A percentile compares a stretch with the other conserved stretches of the same genome.
phyloP scores from a whole-genome alignment of 2,888 invertebrate species.

The Crocallis elinguaria region DNA sequence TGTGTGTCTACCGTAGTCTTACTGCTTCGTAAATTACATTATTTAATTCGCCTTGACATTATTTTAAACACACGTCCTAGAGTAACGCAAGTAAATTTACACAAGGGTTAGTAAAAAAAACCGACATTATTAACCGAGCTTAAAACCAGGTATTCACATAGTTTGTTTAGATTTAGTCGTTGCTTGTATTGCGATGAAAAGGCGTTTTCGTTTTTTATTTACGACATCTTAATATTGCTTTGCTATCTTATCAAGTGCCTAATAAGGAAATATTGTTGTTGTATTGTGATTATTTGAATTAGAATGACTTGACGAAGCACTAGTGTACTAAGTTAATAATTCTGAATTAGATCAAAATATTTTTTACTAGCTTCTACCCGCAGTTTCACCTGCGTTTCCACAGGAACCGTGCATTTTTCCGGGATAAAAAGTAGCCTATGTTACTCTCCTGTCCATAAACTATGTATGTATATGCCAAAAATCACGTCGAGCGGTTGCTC shows the following conservation, averaged over 20 bases:
- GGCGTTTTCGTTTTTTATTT: constrained; percentile 13
- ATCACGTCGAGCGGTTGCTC: too few species aligned
- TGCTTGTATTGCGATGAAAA: constrained; percentile 5
- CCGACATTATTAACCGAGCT: background rate
- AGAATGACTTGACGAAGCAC: background rate
- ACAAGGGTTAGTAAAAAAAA: background rate
- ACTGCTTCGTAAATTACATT: background rate
- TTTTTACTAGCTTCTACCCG: too few species aligned
- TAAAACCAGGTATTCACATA: constrained; percentile 8
- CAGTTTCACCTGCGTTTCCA: too few species aligned
- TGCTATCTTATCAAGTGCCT: background rate
- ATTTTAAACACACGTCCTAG: constrained; percentile 18
- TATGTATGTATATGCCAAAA: too few species aligned
- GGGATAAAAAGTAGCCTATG: too few species aligned
- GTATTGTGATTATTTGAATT: background rate
- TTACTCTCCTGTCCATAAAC: too few species aligned
- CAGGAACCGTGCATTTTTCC: too few species aligned
- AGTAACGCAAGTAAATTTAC: constrained; percentile 16
- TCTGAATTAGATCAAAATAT: too few species aligned
- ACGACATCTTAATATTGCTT: background rate
- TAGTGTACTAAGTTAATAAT: background rate
- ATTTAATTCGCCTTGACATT: constrained; percentile 25
- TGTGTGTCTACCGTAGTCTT: background rate
- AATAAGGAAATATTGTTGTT: constrained; percentile 1
- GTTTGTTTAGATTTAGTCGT: constrained; percentile 10